Base-by-base conservation (phyloP, 2,888 invertebrate genomes). In the Hemaris fuciformis region DNA sequence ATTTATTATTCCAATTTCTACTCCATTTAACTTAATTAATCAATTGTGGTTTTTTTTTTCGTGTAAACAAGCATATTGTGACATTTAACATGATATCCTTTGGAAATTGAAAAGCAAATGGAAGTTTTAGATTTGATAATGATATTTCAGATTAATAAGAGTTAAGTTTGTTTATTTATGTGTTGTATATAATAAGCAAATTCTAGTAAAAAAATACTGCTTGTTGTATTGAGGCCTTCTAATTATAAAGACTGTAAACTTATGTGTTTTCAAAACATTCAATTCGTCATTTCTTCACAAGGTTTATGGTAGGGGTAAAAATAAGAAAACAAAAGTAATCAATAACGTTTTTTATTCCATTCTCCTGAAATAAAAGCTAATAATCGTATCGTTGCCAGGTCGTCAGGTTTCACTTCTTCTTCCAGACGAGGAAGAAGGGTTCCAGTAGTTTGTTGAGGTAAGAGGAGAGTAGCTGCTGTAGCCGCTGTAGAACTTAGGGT, bases 401-500 rank as follows among this genome's bases (percentile, higher is more conserved):
- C 45, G 4, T 43, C 13, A 22, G 15, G 53, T 20, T 57, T 60
- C 25, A 60, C 60, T 60, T 60, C 57, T 57, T 57, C 48, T 63
- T 63, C 60, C 60, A 63, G 60, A 60, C 58, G 41, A 58, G 41
- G 61, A 61, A 7, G 61, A 25, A 10, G 61, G 56, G 56, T 31
- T 56, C 43, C 27, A 22, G 46, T 59, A 59, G 46, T 46, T n/a
- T 59, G 57, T 18, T 27, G 45, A 61, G 27, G 43, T 56, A 3
- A 57, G 42, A 5, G 57, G 61, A 22, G 61, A 42, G 57, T 61
- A 61, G 5, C 18, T 38, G 1, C 13, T 53, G 61, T 64, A 64
- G n/a, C 59, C 63, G 53, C 64, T 62, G 66, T 64, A 64, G 59
- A 61, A 63, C 3, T 43, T 62, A 7, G 68, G 43, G 59, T 42